A percentile compares a stretch with the other conserved stretches of the same genome.
phyloP scores from a whole-genome alignment of 2,888 invertebrate genomes.

The Trachelus troglodyta region DNA sequence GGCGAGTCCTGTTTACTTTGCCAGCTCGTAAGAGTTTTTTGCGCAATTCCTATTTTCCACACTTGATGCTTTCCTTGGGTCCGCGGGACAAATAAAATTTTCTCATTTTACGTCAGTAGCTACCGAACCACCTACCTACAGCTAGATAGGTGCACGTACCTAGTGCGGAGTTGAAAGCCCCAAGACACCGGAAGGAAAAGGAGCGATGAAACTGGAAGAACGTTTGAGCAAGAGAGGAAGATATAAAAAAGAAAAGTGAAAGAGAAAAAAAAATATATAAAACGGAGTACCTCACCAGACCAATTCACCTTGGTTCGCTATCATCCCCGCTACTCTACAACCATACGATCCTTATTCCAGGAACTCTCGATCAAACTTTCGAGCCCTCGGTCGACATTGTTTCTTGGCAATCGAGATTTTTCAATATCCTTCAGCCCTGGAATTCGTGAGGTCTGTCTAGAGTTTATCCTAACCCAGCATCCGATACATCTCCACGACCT shows the following conservation, averaged over 20 bases:
- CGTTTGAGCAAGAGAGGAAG: not conserved
- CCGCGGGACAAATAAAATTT: slow-evolving; percentile 57
- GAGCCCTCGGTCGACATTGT: not conserved
- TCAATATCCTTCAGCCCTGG: not conserved
- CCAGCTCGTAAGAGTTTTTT: slow-evolving; percentile 37
- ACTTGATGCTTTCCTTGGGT: slow-evolving; percentile 43
- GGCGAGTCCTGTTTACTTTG: slow-evolving; percentile 40
- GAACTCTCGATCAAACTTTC: not conserved
- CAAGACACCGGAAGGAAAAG: not conserved
- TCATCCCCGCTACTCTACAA: not conserved
- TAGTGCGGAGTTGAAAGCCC: not conserved
- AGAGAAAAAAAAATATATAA: not conserved
- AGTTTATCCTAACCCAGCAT: not conserved
- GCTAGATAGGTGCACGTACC: not conserved
- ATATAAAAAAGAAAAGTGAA: slow-evolving; percentile 1
- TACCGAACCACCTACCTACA: not conserved
- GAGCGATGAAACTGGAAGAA: not conserved
- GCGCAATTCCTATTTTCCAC: slow-evolving; percentile 51
- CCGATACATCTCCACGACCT: not conserved
- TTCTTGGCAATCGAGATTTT: not conserved
- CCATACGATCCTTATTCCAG: not conserved
- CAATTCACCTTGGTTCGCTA: not conserved
- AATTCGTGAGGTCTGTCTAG: not conserved
- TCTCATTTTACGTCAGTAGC: slow-evolving; percentile 45
- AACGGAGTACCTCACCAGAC: not conserved